Conservation (phyloP, 2,888 invertebrate species). For the Seladonia tumulorum region DNA sequence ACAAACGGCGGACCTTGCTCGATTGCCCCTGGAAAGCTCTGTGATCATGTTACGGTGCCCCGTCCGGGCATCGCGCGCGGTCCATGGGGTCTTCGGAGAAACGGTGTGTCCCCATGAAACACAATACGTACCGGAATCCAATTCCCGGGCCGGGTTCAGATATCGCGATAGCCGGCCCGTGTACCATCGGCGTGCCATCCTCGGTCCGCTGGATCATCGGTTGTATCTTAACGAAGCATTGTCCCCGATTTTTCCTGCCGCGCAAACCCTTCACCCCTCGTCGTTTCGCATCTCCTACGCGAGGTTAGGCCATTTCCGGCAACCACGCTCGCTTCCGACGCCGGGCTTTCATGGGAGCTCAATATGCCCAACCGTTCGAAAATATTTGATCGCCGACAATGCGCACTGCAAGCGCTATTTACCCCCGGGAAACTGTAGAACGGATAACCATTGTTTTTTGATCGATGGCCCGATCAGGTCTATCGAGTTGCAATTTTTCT, state of each 20-base stretch:
- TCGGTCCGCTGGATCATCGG: conserved; percentile 12
- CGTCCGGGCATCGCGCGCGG: conserved; percentile 60
- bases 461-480: neutral
- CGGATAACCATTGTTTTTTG: neutral
- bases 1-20: conserved; percentile 55
- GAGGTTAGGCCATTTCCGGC: neutral
- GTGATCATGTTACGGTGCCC: neutral
- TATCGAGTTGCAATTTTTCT: neutral
- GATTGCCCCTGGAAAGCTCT: conserved; percentile 63
- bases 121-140: conserved; percentile 48
- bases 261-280: neutral
- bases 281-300: neutral
- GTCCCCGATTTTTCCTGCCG: conserved; percentile 12
- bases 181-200: neutral
- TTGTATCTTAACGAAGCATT: conserved; percentile 40
- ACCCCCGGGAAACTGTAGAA: neutral
- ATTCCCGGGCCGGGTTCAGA: conserved; percentile 47
- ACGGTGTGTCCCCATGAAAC: conserved; percentile 17
- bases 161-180: conserved; percentile 18
- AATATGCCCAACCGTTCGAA: neutral
- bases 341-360: neutral
- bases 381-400: neutral
- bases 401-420: neutral
- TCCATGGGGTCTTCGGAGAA: conserved; percentile 48
- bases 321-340: neutral